These are phyloP conservation scores for Seriola aureovittata DNA, from an alignment of 2,113 vertebrate species.

Conservation along the genomic window DNA sequence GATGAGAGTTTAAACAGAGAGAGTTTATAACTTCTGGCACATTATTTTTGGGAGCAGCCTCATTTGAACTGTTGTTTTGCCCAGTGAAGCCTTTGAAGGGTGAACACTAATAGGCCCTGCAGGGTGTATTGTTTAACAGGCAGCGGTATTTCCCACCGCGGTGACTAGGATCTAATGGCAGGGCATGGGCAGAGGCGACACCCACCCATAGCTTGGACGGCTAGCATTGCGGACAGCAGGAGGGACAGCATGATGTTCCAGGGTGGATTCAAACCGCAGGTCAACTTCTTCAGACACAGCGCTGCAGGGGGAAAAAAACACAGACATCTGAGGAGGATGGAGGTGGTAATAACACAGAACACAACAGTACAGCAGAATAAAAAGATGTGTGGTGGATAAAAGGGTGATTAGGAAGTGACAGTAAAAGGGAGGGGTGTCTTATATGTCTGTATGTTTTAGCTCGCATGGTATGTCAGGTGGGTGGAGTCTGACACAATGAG, in stretches of 20 bases:
- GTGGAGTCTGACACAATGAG: not conserved
- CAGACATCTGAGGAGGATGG: constrained; percentile 34
- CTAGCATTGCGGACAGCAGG: constrained; percentile 78
- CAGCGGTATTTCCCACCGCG: constrained; percentile 50
- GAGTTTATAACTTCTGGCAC: constrained; percentile 40
- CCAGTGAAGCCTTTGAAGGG: constrained; percentile 56
- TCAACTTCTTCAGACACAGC: constrained; percentile 71
- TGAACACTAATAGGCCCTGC: constrained; percentile 52
- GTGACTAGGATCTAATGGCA: constrained; percentile 51
- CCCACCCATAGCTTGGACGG: constrained; percentile 78
- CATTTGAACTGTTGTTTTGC: constrained; percentile 55
- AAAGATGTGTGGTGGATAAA: not conserved
- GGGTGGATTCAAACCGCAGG: constrained; percentile 51
- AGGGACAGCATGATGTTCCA: constrained; percentile 76
- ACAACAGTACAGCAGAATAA: constrained; percentile 18
- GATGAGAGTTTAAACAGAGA: constrained; percentile 40
- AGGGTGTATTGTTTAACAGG: constrained; percentile 62
- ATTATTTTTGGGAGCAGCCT: constrained; percentile 56
- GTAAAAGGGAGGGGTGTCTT: not conserved
- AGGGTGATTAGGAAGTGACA: not conserved
- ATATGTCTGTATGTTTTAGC: not conserved
- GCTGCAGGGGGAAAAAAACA: constrained; percentile 68
- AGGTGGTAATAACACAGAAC: constrained; percentile 13
- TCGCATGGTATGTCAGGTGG: not conserved
- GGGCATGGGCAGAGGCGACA: constrained; percentile 49